Conservation (phyloP, 1,140 invertebrate genomes). For the Wasmannia auropunctata region DNA sequence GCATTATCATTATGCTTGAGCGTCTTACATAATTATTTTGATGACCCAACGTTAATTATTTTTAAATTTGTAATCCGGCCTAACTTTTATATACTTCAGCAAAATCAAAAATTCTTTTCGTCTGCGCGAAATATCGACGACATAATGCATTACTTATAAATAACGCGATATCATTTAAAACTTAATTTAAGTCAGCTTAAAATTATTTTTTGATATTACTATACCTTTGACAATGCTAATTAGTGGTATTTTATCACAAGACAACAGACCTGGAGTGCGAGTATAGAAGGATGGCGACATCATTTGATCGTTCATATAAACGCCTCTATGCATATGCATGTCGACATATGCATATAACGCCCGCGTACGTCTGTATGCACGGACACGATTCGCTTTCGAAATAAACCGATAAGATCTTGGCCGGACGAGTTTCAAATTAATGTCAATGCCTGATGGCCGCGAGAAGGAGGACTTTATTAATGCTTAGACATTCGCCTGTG, state of each 20-base stretch:
- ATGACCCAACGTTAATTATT: no score
- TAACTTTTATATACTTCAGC: no score
- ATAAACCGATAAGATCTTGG: constrained; percentile 78
- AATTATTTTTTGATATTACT: neutral
- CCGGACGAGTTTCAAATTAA: constrained; percentile 79
- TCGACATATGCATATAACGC: constrained; percentile 38
- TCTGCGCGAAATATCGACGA: neutral
- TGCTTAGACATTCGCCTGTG: constrained; percentile 35
- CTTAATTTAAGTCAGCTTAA: neutral
- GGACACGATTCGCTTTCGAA: constrained; percentile 75
- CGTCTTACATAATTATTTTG: no score
- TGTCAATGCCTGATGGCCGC: constrained; percentile 72
- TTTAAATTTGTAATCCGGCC: no score
- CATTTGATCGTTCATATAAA: neutral
- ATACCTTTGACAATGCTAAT: no score
- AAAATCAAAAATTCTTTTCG: no score
- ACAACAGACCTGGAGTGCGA: neutral
- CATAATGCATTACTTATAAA: neutral
- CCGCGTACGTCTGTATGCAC: constrained; percentile 52
- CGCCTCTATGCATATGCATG: constrained; percentile 16
- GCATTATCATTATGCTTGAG: no score
- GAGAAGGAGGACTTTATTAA: constrained; percentile 72
- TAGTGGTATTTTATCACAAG: neutral
- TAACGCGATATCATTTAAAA: neutral
- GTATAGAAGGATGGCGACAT: neutral